Conservation (phyloP, 2,888 invertebrate species). For the Pharmacophagus antenor region DNA sequence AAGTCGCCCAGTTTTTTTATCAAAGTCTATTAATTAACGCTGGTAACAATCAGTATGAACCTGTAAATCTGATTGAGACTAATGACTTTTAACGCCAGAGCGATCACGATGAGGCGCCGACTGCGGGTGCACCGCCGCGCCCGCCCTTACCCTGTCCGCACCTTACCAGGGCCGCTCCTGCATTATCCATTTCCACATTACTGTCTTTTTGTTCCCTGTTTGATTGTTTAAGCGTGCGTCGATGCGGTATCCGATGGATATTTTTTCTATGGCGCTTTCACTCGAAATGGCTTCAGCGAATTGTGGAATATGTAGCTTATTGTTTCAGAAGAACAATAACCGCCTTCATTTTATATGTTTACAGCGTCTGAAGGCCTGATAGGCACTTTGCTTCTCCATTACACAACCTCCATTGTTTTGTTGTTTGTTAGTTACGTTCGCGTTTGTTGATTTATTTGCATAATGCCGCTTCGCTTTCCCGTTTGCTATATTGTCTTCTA, state of each 20-base stretch:
- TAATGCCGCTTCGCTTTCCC: constrained; percentile 32
- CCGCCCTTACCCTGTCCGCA: constrained; percentile 41
- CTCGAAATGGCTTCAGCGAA: constrained; percentile 76
- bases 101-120: not conserved
- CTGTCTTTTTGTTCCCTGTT: constrained; percentile 77
- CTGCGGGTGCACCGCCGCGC: constrained; percentile 27
- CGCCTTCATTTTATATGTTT: constrained; percentile 76
- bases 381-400: constrained; percentile 70
- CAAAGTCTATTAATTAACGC: too few relatives aligned
- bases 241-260: constrained; percentile 74
- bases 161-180: constrained; percentile 46
- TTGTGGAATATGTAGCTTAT: constrained; percentile 78
- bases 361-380: constrained; percentile 73
- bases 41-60: too few relatives aligned
- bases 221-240: constrained; percentile 80
- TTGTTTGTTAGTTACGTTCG: constrained; percentile 49
- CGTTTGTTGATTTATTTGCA: constrained; percentile 46
- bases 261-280: constrained; percentile 73
- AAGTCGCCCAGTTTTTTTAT: too few relatives aligned
- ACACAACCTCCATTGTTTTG: constrained; percentile 48
- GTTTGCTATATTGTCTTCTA: constrained; percentile 29
- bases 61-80: not conserved
- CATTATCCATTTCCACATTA: constrained; percentile 79
- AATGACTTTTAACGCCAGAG: not conserved
- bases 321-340: constrained; percentile 78